A percentile compares a stretch with the other conserved stretches of the same genome.
phyloP scores from a whole-genome alignment of 2,113 vertebrate genomes.

The Eulemur macaco region DNA sequence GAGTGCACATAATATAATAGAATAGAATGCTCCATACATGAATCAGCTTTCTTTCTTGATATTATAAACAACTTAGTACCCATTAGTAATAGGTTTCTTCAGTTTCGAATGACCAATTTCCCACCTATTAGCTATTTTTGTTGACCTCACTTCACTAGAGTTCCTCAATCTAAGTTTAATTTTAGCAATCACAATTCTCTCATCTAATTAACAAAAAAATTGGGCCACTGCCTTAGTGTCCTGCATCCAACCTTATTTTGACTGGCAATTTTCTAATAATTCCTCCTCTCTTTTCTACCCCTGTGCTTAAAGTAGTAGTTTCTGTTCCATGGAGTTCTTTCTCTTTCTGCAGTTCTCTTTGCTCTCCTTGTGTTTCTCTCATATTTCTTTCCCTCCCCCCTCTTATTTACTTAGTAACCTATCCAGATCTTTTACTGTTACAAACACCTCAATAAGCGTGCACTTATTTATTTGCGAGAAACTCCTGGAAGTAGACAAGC shows the following conservation, averaged over 20 bases:
- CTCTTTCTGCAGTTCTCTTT: neutral
- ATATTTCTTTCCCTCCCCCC: neutral
- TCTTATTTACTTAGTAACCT: neutral
- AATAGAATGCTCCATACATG: neutral
- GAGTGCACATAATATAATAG: neutral
- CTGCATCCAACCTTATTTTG: conserved; percentile 73
- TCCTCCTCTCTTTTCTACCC: neutral
- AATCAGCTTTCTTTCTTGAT: neutral
- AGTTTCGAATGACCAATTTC: conserved; percentile 37
- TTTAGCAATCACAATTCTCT: conserved; percentile 80
- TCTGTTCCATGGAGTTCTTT: neutral
- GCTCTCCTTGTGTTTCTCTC: neutral
- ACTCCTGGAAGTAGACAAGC: neutral
- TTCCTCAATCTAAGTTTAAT: conserved; percentile 70
- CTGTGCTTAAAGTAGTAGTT: neutral
- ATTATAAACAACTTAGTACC: neutral
- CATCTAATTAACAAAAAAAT: conserved; percentile 76
- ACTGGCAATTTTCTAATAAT: conserved; percentile 66
- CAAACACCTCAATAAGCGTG: neutral
- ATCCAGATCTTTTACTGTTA: neutral
- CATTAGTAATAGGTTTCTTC: neutral
- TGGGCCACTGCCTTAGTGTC: conserved; percentile 72
- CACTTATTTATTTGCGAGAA: neutral
- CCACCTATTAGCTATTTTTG: conserved; percentile 67
- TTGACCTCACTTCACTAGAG: conserved; percentile 65